phyloP scores from a whole-genome alignment of 2,113 vertebrate species.

The Gymnogyps californianus region DNA sequence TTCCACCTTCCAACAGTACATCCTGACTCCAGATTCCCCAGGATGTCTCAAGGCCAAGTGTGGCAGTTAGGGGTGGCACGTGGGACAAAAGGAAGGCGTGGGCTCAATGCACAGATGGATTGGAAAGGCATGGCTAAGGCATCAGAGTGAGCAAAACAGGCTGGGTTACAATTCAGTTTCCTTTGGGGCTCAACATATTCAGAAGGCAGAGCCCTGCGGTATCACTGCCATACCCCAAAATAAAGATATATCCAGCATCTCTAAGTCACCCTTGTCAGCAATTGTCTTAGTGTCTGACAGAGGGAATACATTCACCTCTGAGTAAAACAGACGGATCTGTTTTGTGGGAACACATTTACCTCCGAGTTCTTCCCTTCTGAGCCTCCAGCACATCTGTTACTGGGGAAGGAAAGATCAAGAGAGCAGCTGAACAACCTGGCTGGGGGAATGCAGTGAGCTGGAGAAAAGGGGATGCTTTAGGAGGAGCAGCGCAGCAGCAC shows the following conservation, averaged over 20 bases:
- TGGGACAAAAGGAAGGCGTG: background rate
- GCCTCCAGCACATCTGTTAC: background rate
- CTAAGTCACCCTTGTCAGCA: background rate
- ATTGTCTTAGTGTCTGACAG: background rate
- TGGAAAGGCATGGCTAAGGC: background rate
- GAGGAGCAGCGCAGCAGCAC: background rate
- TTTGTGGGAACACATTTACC: background rate
- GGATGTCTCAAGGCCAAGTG: background rate
- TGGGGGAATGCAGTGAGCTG: background rate
- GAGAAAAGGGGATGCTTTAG: background rate
- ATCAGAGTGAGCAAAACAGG: background rate
- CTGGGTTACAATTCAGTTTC: background rate
- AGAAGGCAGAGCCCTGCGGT: background rate
- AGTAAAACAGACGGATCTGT: background rate
- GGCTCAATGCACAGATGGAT: background rate
- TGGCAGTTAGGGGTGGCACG: background rate
- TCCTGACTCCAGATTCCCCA: background rate
- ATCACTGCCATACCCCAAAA: background rate
- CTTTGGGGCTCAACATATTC: background rate
- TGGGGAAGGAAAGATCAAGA: background rate
- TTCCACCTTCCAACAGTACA: rapidly evolving
- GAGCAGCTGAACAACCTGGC: background rate
- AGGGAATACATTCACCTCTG: background rate
- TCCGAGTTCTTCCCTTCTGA: background rate
- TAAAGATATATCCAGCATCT: background rate